Percentiles rank a stretch among this genome's conserved stretches.
Evolutionary conservation across 2,888 invertebrate species (phyloP).

Genomic region (Ferrisia virgata): DNA sequence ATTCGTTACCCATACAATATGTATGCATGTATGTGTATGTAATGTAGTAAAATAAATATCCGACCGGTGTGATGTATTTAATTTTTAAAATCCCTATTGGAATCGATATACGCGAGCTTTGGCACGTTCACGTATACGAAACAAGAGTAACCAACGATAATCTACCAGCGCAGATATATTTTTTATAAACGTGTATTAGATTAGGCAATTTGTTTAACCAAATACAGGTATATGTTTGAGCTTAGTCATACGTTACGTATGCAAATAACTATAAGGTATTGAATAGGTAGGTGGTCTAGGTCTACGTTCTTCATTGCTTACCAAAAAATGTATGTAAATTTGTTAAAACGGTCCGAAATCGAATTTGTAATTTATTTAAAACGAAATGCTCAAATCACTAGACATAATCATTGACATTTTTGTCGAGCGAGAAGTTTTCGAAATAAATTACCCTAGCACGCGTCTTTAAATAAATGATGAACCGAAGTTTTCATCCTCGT

Average conservation of each 20-base stretch:
- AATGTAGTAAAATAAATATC: slow-evolving; percentile 2
- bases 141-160: not conserved
- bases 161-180: not conserved
- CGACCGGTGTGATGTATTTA: not conserved
- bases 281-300: too few species aligned
- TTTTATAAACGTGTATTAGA: not conserved
- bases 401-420: not conserved
- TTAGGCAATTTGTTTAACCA: not conserved
- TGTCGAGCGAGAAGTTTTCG: not conserved
- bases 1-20: too few species aligned
- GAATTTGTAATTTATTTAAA: not conserved
- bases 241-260: not conserved
- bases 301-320: too few species aligned
- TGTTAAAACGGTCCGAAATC: too few species aligned
- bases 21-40: too few species aligned
- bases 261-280: not conserved
- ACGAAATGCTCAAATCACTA: not conserved
- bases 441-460: not conserved
- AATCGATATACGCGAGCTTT: not conserved
- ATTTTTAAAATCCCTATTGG: not conserved
- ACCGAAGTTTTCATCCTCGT: not conserved
- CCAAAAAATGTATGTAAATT: too few species aligned
- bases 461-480: not conserved
- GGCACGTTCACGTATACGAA: not conserved
- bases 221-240: not conserved